Evolutionary conservation across 2,797 vertebrate species (phyloP).

Genomic region (Sebastes vulpes): DNA sequence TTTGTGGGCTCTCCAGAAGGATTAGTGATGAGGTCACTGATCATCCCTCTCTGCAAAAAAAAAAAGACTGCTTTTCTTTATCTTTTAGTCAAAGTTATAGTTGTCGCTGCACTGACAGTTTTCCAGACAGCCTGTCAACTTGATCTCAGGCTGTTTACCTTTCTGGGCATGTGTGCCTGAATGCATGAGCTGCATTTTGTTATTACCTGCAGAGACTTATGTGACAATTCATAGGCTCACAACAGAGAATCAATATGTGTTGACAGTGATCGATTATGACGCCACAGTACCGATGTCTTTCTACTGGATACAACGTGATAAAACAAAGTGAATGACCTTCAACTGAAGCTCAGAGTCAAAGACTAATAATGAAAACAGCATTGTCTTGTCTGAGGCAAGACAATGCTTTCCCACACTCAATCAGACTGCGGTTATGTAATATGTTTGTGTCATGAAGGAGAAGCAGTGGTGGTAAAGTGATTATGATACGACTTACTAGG

Average conservation of each 20-base stretch:
- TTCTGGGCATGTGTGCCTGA: background rate
- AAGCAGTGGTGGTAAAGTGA: slow-evolving; percentile 20
- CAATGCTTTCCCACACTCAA: background rate
- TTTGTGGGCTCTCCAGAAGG: slow-evolving; percentile 19
- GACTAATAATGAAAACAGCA: slow-evolving; percentile 9
- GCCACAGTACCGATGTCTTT: background rate
- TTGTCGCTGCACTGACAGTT: background rate
- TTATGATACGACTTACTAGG: slow-evolving; percentile 30
- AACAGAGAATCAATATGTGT: slow-evolving; percentile 33
- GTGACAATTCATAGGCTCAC: slow-evolving; percentile 1
- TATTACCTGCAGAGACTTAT: slow-evolving; percentile 12
- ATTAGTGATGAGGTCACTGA: slow-evolving; percentile 43
- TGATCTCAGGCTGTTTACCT: background rate
- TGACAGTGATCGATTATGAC: slow-evolving; percentile 5
- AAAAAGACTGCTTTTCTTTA: slow-evolving; percentile 6
- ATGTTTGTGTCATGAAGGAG: slow-evolving; percentile 25
- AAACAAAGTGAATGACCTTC: slow-evolving; percentile 41
- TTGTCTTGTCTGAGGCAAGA: background rate
- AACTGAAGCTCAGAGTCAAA: slow-evolving; percentile 17
- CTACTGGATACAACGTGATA: background rate
- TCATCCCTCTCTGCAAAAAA: slow-evolving; percentile 5
- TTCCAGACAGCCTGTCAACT: background rate
- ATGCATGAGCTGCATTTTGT: background rate
- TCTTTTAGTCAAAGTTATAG: slow-evolving; percentile 12
- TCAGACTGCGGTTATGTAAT: slow-evolving; percentile 46